Evolutionary conservation across 2,888 invertebrate species (phyloP), one percentile per base, ranked within the genome.

Genomic region (Salpingus planirostris): DNA sequence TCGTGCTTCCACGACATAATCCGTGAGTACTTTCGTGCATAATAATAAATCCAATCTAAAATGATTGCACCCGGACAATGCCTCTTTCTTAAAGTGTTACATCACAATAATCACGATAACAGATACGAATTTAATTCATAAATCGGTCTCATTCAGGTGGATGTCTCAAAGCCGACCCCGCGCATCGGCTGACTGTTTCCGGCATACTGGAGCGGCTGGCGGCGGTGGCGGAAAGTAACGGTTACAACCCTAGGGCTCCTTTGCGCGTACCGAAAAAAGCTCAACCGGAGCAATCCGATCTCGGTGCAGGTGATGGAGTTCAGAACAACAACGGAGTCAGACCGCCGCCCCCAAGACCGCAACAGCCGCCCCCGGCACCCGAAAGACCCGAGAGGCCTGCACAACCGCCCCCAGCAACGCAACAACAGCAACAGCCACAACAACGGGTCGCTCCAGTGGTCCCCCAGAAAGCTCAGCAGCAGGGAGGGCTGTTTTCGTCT

Each of bases 1-100:
- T 73, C 78, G 44, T 85, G 88, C 60, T 88, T 93, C 60, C 85
- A 93, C 62, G 87, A 91, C 50, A 76, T 91, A 33, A 90, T 93
- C 54, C 77, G 90, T 86, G 68, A 77, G 78, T 72, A 49, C 27
- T 15, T 22, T 15, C n/a, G n/a, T n/a, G n/a, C n/a, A n/a, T n/a
- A n/a, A n/a, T n/a, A n/a, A n/a, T n/a, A n/a, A n/a, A n/a, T n/a
- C n/a, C n/a, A n/a, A n/a, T n/a, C n/a, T n/a, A n/a, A n/a, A n/a
- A n/a, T n/a, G n/a, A n/a, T n/a, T n/a, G n/a, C n/a, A n/a, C n/a
- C n/a, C n/a, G n/a, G n/a, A n/a, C n/a, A n/a, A n/a, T n/a, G n/a
- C n/a, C n/a, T n/a, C n/a, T n/a, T n/a, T n/a, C n/a, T n/a, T n/a
- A n/a, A n/a, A n/a, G n/a, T n/a, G n/a, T n/a, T n/a, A n/a, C n/a